These are phyloP conservation scores for Siderastrea radians DNA, from an alignment of 92 coral and sea anemone genomes.

Conservation along the genomic window DNA sequence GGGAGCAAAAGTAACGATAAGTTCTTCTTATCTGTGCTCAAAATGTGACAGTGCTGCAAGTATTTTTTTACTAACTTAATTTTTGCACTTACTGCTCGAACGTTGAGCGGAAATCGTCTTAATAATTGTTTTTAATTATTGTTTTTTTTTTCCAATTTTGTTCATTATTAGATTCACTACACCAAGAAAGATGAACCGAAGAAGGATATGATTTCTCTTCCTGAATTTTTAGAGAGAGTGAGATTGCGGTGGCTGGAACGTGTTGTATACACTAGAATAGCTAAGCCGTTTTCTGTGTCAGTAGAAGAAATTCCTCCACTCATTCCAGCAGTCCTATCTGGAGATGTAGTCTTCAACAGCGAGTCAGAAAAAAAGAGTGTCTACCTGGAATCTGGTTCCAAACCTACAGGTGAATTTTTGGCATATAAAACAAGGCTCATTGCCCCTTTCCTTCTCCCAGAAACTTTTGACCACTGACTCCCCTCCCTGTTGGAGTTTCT, in stretches of 20 bases:
- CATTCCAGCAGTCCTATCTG: constrained; percentile 32
- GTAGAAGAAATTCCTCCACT: constrained; percentile 56
- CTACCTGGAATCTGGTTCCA: constrained; percentile 22
- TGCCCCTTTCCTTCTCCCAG: too few relatives aligned
- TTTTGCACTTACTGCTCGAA: too few relatives aligned
- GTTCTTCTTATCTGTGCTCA: too few relatives aligned
- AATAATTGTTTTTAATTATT: too few relatives aligned
- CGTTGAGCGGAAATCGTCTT: too few relatives aligned
- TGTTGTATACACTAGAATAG: constrained; percentile 40
- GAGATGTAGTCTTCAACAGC: constrained; percentile 25
- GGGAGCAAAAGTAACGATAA: too few relatives aligned
- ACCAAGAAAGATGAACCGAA: constrained; percentile 31
- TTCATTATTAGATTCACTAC: constrained; percentile 28
- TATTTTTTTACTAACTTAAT: too few relatives aligned
- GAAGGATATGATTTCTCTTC: constrained; percentile 31
- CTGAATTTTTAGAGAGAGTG: constrained; percentile 16
- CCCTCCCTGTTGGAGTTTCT: too few relatives aligned
- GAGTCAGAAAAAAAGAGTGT: constrained; percentile 59
- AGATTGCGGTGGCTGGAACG: constrained; percentile 55
- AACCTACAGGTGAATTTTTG: constrained; percentile 27
- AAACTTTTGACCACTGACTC: too few relatives aligned
- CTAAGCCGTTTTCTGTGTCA: constrained; percentile 11
- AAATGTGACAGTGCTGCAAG: too few relatives aligned
- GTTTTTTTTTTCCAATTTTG: background rate
- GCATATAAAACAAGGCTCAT: too few relatives aligned